phyloP scores from a whole-genome alignment of 2,888 invertebrate genomes.

The Phragmatobia fuliginosa region DNA sequence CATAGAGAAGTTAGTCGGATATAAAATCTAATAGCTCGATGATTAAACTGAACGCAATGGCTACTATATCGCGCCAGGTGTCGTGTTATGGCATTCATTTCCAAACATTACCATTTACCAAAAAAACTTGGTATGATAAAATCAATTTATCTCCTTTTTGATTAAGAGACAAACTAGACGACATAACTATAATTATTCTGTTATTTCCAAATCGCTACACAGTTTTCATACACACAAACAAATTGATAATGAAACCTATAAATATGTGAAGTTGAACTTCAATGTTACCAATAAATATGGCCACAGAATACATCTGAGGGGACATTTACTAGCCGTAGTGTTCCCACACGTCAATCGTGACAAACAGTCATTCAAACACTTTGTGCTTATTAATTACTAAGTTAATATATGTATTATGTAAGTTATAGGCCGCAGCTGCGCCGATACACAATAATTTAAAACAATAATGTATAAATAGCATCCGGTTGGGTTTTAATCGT shows the following conservation, averaged over 20 bases:
- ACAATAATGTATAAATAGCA: conserved; percentile 16
- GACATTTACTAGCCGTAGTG: not conserved
- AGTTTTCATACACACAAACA: not conserved
- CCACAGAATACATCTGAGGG: no score
- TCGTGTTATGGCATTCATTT: not conserved
- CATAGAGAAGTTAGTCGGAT: conserved; percentile 84
- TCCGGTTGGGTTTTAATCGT: conserved; percentile 17
- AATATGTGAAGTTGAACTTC: not conserved
- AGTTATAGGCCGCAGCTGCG: conserved; percentile 17
- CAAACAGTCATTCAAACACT: conserved; percentile 9
- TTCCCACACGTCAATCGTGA: conserved; percentile 10
- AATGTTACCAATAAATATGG: not conserved
- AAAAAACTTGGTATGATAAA: no score
- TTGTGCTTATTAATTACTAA: conserved; percentile 16
- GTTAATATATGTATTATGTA: conserved; percentile 13
- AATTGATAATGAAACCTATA: not conserved
- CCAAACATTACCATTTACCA: not conserved
- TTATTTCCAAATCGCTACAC: not conserved
- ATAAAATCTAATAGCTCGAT: conserved; percentile 74
- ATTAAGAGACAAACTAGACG: not conserved
- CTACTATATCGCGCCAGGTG: not conserved
- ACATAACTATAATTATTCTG: not conserved
- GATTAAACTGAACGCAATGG: not conserved
- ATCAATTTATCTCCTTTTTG: not conserved
- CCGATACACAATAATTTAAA: conserved; percentile 1